Evolutionary conservation across 1,140 invertebrate genomes (phyloP), one percentile per base, ranked within the genome.

Genomic region (Penaeus chinensis): DNA sequence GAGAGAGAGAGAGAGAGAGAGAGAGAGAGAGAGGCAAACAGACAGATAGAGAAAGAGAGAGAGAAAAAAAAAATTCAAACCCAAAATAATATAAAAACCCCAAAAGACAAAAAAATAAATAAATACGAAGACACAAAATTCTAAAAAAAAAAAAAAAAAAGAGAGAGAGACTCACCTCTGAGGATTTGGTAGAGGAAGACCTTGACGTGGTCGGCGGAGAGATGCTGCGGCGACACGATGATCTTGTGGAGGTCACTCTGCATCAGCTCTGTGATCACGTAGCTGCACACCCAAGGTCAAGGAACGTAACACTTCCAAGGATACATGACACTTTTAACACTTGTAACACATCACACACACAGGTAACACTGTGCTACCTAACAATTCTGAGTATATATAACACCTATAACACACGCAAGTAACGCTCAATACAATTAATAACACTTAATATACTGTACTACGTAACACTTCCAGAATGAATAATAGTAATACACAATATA

Each of bases 141-240:
- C 3, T 11, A 42, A 27, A 27, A 27, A 76, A 10, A 32, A n/a
- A 32, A 27, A 32, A 0, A 20, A 2, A 62, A 11, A 62, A 13
- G 20, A 16, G 10, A 18, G 63, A 16, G 2, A 22, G 22, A 94
- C 95, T 95, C 92, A 97, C 97, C 99, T 95, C 99, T 95, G 91
- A 99, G 95, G 93, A 99, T 99, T 94, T 99, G 99, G 93, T 99
- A 99, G 89, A 99, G 96, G 95, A 99, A 99, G 93, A 99, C 98
- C 95, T 99, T 99, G 93, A 99, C 99, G 94, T 99, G 99, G 94
- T 99, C 98, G 82, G 97, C 95, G 91, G 98, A 98, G 82, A 99
- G 95, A 91, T 98, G 97, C 94, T 99, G 99, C 84, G 98, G 98
- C 90, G 98, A 99, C 89, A 99, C 98, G 92, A 99, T 99, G 92